These are phyloP conservation scores for Trachops cirrhosus DNA, from an alignment of 2,797 vertebrate species.

Conservation along the genomic window DNA sequence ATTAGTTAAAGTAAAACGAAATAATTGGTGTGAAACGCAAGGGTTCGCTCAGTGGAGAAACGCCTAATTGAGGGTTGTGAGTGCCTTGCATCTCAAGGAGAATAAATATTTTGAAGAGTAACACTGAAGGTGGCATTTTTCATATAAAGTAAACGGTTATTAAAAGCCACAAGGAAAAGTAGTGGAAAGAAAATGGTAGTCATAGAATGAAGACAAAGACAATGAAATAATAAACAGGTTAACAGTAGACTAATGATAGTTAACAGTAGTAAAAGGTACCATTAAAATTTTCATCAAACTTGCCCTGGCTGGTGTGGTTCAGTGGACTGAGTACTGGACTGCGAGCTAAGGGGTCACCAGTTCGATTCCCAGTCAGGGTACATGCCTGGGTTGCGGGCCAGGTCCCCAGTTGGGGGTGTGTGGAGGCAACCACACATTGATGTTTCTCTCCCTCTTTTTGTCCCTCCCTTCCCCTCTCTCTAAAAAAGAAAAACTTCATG, in stretches of 20 bases:
- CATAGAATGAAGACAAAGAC: neutral
- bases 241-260: neutral
- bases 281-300: neutral
- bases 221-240: slow-evolving; percentile 51
- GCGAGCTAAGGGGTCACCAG: too few species aligned
- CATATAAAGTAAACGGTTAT: slow-evolving; percentile 62
- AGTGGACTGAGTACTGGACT: too few species aligned
- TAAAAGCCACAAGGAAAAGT: slow-evolving; percentile 24
- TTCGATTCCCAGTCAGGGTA: too few species aligned
- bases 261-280: neutral
- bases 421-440: too few species aligned
- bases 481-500: neutral
- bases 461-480: too few species aligned
- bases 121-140: slow-evolving; percentile 63
- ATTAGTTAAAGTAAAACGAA: slow-evolving; percentile 67
- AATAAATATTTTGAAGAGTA: slow-evolving; percentile 75
- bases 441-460: too few species aligned
- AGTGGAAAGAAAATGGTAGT: neutral
- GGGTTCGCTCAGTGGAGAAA: slow-evolving; percentile 59
- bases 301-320: too few species aligned
- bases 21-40: slow-evolving; percentile 69
- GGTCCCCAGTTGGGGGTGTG: too few species aligned
- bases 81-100: slow-evolving; percentile 54
- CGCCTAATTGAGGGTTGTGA: slow-evolving; percentile 69
- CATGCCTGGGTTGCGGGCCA: too few species aligned